Conservation (phyloP, 2,888 invertebrate species). For the Apodemia hepburni region DNA sequence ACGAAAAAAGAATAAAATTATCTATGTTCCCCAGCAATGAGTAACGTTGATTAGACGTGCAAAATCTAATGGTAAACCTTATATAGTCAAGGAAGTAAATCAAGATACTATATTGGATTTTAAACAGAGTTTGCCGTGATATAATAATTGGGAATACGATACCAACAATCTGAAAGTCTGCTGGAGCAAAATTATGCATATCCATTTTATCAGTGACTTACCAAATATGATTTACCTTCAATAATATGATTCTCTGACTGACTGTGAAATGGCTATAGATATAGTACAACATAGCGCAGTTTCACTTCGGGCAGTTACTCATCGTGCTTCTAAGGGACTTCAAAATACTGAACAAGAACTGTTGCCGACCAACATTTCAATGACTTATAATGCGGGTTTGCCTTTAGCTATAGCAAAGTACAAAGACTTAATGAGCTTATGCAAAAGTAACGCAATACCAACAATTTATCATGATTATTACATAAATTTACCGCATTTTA, state of each 20-base stretch:
- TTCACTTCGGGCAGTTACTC: background rate
- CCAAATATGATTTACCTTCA: constrained; percentile 12
- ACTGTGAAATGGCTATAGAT: constrained; percentile 9
- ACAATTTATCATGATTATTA: constrained; percentile 8
- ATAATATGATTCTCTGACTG: constrained; percentile 1
- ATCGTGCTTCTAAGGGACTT: constrained; percentile 5
- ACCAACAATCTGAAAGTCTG: constrained; percentile 1
- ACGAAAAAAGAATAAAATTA: constrained; percentile 17
- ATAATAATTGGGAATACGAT: constrained; percentile 12
- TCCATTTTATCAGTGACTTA: background rate
- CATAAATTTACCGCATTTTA: background rate
- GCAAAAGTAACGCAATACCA: constrained; percentile 14
- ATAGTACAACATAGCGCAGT: background rate
- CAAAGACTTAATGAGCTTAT: constrained; percentile 11
- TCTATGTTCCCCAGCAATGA: constrained; percentile 26
- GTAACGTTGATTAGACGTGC: constrained; percentile 24
- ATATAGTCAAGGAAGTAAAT: background rate
- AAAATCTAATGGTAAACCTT: constrained; percentile 23
- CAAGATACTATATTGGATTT: background rate
- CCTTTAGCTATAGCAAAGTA: background rate
- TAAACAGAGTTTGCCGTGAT: background rate
- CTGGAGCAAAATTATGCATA: constrained; percentile 5
- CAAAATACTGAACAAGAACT: constrained; percentile 13
- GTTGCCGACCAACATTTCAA: constrained; percentile 13
- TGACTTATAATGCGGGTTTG: constrained; percentile 10